Evolutionary conservation across 2,797 vertebrate genomes (phyloP).

Genomic region (Tiaroga cobitis): DNA sequence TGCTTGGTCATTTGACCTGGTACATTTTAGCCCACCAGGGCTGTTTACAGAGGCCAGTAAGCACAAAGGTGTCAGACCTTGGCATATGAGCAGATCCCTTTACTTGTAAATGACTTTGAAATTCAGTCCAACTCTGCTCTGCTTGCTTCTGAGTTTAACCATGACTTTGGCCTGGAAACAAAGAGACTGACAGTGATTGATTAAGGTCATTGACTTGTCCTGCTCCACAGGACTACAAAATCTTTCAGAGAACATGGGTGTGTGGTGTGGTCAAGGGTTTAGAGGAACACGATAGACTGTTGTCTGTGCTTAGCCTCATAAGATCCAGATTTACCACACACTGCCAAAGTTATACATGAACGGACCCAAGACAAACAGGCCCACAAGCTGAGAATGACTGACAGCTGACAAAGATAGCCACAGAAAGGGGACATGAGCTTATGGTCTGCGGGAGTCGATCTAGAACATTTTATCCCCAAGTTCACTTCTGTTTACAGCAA

Average conservation of each 20-base stretch:
- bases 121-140: constrained; percentile 9
- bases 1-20: background rate
- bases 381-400: constrained; percentile 33
- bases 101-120: constrained; percentile 58
- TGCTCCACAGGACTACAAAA: background rate
- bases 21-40: constrained; percentile 4
- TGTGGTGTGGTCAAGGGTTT: constrained; percentile 11
- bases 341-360: constrained; percentile 17
- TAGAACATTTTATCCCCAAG: constrained; percentile 45
- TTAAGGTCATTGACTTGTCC: constrained; percentile 13
- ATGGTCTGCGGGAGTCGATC: background rate
- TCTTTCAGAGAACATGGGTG: constrained; percentile 21
- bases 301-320: constrained; percentile 25
- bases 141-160: constrained; percentile 46
- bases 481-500: constrained; percentile 10
- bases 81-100: constrained; percentile 39
- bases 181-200: constrained; percentile 14
- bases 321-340: constrained; percentile 27
- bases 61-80: constrained; percentile 7
- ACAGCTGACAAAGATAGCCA: constrained; percentile 48
- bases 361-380: constrained; percentile 49
- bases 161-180: constrained; percentile 55
- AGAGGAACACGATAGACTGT: background rate
- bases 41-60: constrained; percentile 15
- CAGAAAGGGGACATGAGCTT: background rate